These are phyloP conservation scores for Neopipo cinnamomea DNA, from an alignment of 2,113 vertebrate genomes.

Conservation along the genomic window DNA sequence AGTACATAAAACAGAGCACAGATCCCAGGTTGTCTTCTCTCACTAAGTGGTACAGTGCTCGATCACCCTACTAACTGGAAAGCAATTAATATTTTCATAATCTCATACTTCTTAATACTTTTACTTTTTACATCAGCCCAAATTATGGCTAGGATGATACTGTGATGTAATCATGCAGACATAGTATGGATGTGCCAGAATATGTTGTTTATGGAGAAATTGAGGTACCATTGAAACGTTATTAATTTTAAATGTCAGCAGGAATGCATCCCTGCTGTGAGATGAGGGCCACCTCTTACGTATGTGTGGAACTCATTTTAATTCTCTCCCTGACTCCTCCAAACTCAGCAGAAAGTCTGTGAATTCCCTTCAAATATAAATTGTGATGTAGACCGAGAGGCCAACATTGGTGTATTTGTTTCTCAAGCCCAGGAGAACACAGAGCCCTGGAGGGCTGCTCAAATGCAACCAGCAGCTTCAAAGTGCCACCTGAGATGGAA, in stretches of 20 bases:
- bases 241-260: not conserved
- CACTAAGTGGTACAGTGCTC: fast-evolving
- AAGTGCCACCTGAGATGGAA: not conserved
- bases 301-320: not conserved
- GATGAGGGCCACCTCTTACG: not conserved
- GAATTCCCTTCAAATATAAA: not conserved
- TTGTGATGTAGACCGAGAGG: not conserved
- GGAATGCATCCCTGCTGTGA: not conserved
- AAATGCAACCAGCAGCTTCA: not conserved
- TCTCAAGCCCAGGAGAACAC: not conserved
- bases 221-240: not conserved
- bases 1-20: not conserved
- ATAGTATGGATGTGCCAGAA: not conserved
- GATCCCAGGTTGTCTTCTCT: not conserved
- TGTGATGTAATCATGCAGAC: not conserved
- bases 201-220: not conserved
- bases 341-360: not conserved
- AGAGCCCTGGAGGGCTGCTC: not conserved
- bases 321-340: not conserved
- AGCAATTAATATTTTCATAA: not conserved
- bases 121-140: not conserved
- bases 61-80: not conserved
- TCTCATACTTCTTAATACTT: not conserved
- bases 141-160: not conserved
- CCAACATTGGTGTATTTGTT: not conserved